Base-by-base conservation (phyloP, 2,888 invertebrate genomes). In the Chymomyza fuscimana region DNA sequence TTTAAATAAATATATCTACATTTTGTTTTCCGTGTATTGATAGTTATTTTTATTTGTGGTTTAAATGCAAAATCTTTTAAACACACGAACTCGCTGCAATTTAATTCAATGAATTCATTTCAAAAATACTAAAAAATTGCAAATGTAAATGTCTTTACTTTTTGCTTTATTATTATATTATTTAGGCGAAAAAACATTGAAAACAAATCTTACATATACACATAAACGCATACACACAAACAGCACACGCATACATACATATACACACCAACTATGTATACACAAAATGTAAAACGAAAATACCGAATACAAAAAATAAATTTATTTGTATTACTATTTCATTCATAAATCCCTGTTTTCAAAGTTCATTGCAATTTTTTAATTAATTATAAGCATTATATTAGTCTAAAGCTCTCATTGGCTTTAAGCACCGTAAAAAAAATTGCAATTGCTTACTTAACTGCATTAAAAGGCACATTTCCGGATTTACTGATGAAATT, bases 201-300 rank as follows among this genome's bases (percentile, higher is more conserved):
- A 46, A 46, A 46, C 40, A 10, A 40, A 40, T 7, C 19, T 16
- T 2, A 25, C 25, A 25, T 25, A 25, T 25, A 25, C 25, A 25
- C 51, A 15, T 16, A 56, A 5, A 22, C 56, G 22, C 56, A 22
- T 22, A 56, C 56, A 56, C 22, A 4, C 56, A 69, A 59, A 16
- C 7, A 25, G 50, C 46, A 40, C 64, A 58, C 29, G 59, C 63
- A 19, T n/a, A 29, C 66, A 63, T 36, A 65, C 54, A 50, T 25
- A 29, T 51, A 7, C 15, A 52, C 50, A 40, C 36, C 69, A 79
- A 69, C 64, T 63, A 85, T 78, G 81, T 81, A 82, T 85, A 82
- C 83, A 83, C 64, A 83, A 83, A 72, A 72, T 79, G 76, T 80
- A 74, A 79, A 83, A 66, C 64, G 32, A 80, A 70, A 76, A 78